A percentile compares a stretch with the other conserved stretches of the same genome.
These are phyloP conservation scores for Sycophaga agraensis DNA, from an alignment of 1,140 invertebrate genomes.

Conservation along the genomic window DNA sequence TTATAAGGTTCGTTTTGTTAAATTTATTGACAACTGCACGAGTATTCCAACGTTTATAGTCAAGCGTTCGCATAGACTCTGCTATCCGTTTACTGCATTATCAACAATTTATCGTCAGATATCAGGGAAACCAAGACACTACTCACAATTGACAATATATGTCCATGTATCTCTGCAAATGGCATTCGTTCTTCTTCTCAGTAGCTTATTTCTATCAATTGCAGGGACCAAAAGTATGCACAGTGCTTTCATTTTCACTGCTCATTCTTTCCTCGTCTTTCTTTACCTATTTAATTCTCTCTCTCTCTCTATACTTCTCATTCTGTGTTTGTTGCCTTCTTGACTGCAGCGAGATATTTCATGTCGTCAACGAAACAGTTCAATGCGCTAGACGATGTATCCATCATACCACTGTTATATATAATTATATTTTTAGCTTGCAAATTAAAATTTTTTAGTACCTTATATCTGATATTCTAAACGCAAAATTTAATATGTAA, in stretches of 20 bases:
- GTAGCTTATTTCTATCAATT: conserved; percentile 27
- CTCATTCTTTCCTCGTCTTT: background rate
- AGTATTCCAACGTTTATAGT: too few relatives aligned
- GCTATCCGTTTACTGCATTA: too few relatives aligned
- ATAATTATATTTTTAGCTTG: too few relatives aligned
- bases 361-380: conserved; percentile 6
- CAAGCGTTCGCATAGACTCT: too few relatives aligned
- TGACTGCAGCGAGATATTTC: conserved; percentile 5
- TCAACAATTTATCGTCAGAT: too few relatives aligned
- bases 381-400: background rate
- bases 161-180: conserved; percentile 1
- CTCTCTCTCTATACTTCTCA: background rate
- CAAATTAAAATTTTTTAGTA: too few relatives aligned
- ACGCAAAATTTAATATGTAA: too few relatives aligned
- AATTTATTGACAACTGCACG: too few relatives aligned
- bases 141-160: conserved; percentile 14
- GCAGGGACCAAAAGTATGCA: conserved; percentile 26
- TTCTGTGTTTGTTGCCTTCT: background rate
- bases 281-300: background rate
- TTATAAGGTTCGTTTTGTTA: too few relatives aligned
- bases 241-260: background rate
- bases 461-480: too few relatives aligned
- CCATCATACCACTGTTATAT: too few relatives aligned
- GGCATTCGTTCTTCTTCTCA: background rate
- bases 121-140: too few relatives aligned